phyloP scores from a whole-genome alignment of 2,797 vertebrate species.

The Enteromius mattozi region DNA sequence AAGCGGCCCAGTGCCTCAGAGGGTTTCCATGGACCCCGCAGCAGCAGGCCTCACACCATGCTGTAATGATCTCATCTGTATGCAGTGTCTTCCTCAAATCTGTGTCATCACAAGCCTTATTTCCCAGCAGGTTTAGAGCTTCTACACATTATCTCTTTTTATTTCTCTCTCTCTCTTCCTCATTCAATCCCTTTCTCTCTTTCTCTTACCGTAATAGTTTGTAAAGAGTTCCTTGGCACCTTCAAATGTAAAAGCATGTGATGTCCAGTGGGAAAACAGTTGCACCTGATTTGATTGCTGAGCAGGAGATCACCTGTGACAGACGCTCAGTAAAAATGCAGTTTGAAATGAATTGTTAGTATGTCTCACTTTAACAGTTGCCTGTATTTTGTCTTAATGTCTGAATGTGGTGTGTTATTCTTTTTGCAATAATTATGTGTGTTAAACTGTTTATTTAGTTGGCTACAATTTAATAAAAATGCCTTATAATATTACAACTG shows the following conservation, averaged over 20 bases:
- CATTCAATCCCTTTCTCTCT: background rate
- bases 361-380: background rate
- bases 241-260: slow-evolving; percentile 70
- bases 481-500: slow-evolving; percentile 58
- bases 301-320: slow-evolving; percentile 25
- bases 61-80: slow-evolving; percentile 78
- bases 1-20: background rate
- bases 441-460: slow-evolving; percentile 32
- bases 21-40: slow-evolving; percentile 25
- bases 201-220: slow-evolving; percentile 40
- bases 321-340: background rate
- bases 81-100: slow-evolving; percentile 72
- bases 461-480: slow-evolving; percentile 25
- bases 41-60: slow-evolving; percentile 57
- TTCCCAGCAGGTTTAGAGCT: slow-evolving; percentile 63
- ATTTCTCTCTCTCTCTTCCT: slow-evolving; percentile 28
- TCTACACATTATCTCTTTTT: slow-evolving; percentile 24
- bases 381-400: background rate
- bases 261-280: slow-evolving; percentile 76
- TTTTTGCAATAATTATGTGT: background rate
- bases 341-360: background rate
- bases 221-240: slow-evolving; percentile 48
- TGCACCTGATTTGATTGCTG: slow-evolving; percentile 51
- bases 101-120: slow-evolving; percentile 64
- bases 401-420: slow-evolving; percentile 22